Evolutionary conservation across 2,797 vertebrate species (phyloP), one percentile per base, ranked within the genome.

Genomic region (Aeoliscus strigatus): DNA sequence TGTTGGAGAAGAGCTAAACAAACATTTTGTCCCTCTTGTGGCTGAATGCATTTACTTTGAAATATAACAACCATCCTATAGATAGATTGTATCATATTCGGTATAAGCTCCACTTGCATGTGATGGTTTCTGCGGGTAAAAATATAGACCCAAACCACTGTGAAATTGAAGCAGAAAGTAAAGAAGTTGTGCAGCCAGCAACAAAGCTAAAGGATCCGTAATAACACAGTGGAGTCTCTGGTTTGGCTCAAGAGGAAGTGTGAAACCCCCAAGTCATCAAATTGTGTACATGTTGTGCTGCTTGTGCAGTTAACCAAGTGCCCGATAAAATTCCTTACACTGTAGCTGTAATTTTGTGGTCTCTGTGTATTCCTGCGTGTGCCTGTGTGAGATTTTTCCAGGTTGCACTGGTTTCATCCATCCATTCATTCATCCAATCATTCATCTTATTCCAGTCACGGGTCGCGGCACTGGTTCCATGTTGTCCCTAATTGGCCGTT

Each of bases 11-110:
- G 15, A 32, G 15, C 14, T 26, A 42, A 81, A 80, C 86, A 80
- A 80, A 73, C 85, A 85, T 83, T 80, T 81, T 84, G 59, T 53
- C 80, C 71, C 81, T 75, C 73, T 65, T 82, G 80, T 84, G 77
- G 77, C 80, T 5, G 2, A 25, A 21, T 84, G 64, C 80, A 72
- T 86, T 89, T 88, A 91, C 87, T 87, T 82, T 80, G 80, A 86
- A 85, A 83, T 56, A 89, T 87, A 82, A 77, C 18, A 21, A 6
- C 18, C 24, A 18, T 59, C 44, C 6, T 37, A 32, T 33, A 59
- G 28, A 42, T 47, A 44, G 30, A 51, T 32, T 23, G 24, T 11
- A 35, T 57, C 53, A 51, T 49, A 40, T 37, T 54, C 17, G 31
- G 43, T 15, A 12, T 31, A 29, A 47, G 29, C 37, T 45, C 8